Conservation (phyloP, 2,888 invertebrate species). For the Platycheirus rosarum region DNA sequence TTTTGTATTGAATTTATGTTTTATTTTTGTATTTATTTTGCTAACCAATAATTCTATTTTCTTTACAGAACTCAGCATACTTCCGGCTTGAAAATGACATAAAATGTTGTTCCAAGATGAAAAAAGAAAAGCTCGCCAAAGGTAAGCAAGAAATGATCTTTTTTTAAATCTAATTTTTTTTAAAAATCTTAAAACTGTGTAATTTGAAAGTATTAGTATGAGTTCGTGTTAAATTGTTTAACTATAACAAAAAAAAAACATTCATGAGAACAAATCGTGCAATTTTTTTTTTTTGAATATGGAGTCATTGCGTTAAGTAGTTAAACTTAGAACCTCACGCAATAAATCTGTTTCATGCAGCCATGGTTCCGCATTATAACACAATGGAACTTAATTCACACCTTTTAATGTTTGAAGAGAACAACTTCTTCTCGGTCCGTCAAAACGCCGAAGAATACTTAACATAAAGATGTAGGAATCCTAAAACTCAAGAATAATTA, state of each 20-base stretch:
- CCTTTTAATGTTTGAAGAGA: conserved; percentile 22
- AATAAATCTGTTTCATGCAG: conserved; percentile 22
- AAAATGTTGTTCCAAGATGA: not conserved
- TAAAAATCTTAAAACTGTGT: too few species aligned
- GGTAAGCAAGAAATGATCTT: not conserved
- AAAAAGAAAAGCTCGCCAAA: not conserved
- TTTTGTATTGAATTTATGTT: too few species aligned
- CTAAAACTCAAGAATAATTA: conserved; percentile 24
- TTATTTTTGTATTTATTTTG: too few species aligned
- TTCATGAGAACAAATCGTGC: conserved; percentile 24
- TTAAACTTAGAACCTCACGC: conserved; percentile 23
- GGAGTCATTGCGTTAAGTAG: conserved; percentile 33
- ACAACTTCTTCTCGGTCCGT: not conserved
- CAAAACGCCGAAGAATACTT: not conserved
- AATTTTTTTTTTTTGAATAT: conserved; percentile 21
- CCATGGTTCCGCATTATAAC: conserved; percentile 20
- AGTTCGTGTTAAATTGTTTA: too few species aligned
- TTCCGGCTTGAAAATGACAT: not conserved
- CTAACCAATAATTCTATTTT: not conserved
- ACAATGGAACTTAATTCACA: conserved; percentile 35
- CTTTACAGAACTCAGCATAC: not conserved
- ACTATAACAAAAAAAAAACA: conserved; percentile 8
- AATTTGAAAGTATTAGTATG: too few species aligned
- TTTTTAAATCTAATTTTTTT: too few species aligned
- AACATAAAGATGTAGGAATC: conserved; percentile 1